Percentiles rank a stretch among this genome's conserved stretches.
These are phyloP conservation scores for Arge pagana DNA, from an alignment of 2,888 invertebrate genomes.

Conservation along the genomic window DNA sequence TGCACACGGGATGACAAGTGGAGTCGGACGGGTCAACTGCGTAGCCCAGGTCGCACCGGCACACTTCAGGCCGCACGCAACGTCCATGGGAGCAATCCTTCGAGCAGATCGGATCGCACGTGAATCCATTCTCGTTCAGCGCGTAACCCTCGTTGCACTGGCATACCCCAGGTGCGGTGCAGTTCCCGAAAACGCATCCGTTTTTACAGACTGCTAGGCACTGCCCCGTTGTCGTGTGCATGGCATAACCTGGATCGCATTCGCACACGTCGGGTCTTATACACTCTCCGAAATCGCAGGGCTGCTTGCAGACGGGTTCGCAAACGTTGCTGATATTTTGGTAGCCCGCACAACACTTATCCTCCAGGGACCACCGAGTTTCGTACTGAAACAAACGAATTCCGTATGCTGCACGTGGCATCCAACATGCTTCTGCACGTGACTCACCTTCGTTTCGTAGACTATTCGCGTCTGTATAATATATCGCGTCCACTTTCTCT, in stretches of 20 bases:
- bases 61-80: slow-evolving; percentile 63
- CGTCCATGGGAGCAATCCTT: slow-evolving; percentile 64
- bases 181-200: slow-evolving; percentile 72
- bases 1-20: slow-evolving; percentile 50
- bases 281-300: slow-evolving; percentile 39
- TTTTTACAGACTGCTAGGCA: slow-evolving; percentile 70
- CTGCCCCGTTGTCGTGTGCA: slow-evolving; percentile 49
- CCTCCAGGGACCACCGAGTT: slow-evolving; percentile 2
- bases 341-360: slow-evolving; percentile 37
- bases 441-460: too few relatives aligned
- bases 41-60: slow-evolving; percentile 65
- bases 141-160: slow-evolving; percentile 66
- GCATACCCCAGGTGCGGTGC: slow-evolving; percentile 70
- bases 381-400: slow-evolving; percentile 33
- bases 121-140: slow-evolving; percentile 61
- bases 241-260: slow-evolving; percentile 5
- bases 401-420: too few relatives aligned
- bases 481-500: too few relatives aligned
- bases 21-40: slow-evolving; percentile 52
- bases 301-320: slow-evolving; percentile 44
- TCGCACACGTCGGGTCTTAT: slow-evolving; percentile 35
- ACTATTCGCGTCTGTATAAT: too few relatives aligned
- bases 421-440: too few relatives aligned
- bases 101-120: slow-evolving; percentile 65
- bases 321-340: slow-evolving; percentile 39